Base-by-base conservation (phyloP, 2,113 vertebrate genomes). In the Xiphophorus maculatus region DNA sequence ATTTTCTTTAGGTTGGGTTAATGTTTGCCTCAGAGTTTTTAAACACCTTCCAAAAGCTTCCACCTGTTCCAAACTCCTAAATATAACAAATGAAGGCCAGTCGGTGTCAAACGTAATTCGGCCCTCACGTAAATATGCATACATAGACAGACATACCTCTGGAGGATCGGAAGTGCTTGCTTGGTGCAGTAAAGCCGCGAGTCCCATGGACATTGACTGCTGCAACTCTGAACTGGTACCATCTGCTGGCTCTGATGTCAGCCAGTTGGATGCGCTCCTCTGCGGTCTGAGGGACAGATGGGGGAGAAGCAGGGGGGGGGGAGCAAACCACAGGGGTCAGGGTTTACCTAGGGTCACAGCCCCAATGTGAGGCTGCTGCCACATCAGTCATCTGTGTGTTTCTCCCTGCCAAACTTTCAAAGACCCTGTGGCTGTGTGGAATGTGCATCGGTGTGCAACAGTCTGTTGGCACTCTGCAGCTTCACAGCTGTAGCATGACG, bases 141-240 rank as follows among this genome's bases (percentile, higher is more conserved):
- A 91, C 89, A 86, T 87, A 91, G 85, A 84, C 76, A 82, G 40
- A 82, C 32, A 17, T 17, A 99, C 98, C 97, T 97, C 93, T 95
- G 0, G 96, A 96, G 28, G 98, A 98, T 72, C 95, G 94, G 94
- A 99, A 99, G 92, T 98, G 98, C 73, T 97, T 98, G 95, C 97
- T 98, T 84, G 98, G 98, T 0, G 98, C 96, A 0, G 97, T 99
- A 95, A 99, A 99, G 72, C 98, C 97, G 1, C 97, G 95, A 0
- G 97, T 99, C 63, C 97, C 97, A 0, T 99, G 97, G 35, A 97
- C 95, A 0, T 99, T 99, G 69, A 99, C 95, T 0, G 97, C 97
- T 0, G 97, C 97, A 85, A 99, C 96, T 0, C 97, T 95, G 94
- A 99, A 99, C 95, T 99, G 98, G 94, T 99, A 99, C 97, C 97